A percentile compares a stretch with the other conserved stretches of the same genome.
These are phyloP conservation scores for Labeo rohita DNA, from an alignment of 2,113 vertebrate genomes.

Conservation along the genomic window DNA sequence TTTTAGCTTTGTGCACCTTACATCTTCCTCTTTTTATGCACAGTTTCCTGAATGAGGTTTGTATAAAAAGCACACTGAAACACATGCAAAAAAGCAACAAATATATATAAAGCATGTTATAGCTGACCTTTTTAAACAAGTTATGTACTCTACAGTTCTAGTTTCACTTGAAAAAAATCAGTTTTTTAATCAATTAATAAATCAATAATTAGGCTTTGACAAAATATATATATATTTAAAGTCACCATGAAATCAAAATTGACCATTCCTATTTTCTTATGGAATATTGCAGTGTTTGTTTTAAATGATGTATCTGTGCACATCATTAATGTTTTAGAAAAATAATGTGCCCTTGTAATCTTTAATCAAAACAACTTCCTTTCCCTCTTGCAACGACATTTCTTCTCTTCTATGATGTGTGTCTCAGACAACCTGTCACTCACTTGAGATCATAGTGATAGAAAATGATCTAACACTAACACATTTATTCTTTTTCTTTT, in stretches of 20 bases:
- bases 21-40: conserved; percentile 27
- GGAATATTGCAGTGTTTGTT: too few species aligned
- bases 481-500: neutral
- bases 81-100: neutral
- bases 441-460: neutral
- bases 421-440: neutral
- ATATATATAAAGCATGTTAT: neutral
- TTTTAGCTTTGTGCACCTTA: neutral
- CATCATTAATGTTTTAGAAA: neutral
- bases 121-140: neutral
- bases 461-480: too few species aligned
- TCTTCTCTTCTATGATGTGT: neutral
- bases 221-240: too few species aligned
- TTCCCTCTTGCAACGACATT: neutral
- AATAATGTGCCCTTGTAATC: neutral
- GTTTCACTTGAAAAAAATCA: neutral
- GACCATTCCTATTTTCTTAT: too few species aligned
- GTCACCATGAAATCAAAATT: too few species aligned
- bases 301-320: neutral
- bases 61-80: neutral
- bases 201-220: neutral
- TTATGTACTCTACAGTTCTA: neutral
- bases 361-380: conserved; percentile 4
- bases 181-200: neutral
- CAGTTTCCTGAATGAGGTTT: conserved; percentile 8